A percentile compares a stretch with the other conserved stretches of the same genome.
Conservation (phyloP, 1,140 invertebrate genomes). For the Drosophila malerkotliana region DNA sequence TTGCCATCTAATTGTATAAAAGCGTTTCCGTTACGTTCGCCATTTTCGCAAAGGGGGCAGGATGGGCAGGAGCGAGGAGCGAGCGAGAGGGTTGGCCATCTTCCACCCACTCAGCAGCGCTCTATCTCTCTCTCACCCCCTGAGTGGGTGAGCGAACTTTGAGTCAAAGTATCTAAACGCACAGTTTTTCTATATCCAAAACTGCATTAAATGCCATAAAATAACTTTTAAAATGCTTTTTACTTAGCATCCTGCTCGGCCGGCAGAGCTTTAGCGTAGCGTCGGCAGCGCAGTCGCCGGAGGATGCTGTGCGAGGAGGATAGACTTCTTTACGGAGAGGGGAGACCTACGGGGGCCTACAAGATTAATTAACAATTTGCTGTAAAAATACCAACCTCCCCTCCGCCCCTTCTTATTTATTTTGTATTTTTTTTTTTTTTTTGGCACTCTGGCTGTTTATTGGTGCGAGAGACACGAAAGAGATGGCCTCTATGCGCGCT, state of each 20-base stretch:
- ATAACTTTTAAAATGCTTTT: constrained; percentile 84
- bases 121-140: neutral
- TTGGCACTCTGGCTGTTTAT: constrained; percentile 73
- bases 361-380: constrained; percentile 82
- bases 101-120: neutral
- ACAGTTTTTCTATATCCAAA: constrained; percentile 82
- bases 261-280: constrained; percentile 8
- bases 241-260: constrained; percentile 76
- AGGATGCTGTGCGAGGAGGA: constrained; percentile 16
- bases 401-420: neutral
- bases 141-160: constrained; percentile 43
- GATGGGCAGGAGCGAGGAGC: neutral
- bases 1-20: constrained; percentile 78
- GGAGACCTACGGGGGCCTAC: constrained; percentile 19
- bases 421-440: constrained; percentile 37
- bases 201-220: constrained; percentile 84
- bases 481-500: constrained; percentile 41
- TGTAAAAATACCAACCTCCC: constrained; percentile 45
- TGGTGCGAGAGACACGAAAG: constrained; percentile 73
- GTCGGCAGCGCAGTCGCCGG: constrained; percentile 13
- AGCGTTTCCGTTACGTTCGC: constrained; percentile 80
- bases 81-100: neutral
- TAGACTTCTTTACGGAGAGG: neutral
- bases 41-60: constrained; percentile 55
- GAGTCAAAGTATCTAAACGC: constrained; percentile 80